These are phyloP conservation scores for Chaetodon trifasciatus DNA, from an alignment of 2,797 vertebrate species.

Conservation along the genomic window DNA sequence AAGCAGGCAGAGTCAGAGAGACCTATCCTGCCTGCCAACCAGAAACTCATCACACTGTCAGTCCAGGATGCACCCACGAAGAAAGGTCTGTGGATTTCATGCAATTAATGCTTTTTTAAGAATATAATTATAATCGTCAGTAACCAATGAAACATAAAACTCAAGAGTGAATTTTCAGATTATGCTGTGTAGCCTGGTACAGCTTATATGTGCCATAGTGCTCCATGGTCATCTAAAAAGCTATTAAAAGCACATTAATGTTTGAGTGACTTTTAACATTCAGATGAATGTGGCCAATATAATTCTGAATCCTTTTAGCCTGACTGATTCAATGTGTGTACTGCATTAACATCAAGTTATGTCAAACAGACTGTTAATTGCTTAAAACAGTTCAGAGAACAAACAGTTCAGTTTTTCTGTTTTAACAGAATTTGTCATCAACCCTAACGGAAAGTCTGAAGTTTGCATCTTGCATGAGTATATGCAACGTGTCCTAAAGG, in stretches of 20 bases:
- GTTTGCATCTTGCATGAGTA: slow-evolving; percentile 99
- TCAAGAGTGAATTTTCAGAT: neutral
- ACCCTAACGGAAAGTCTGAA: slow-evolving; percentile 99
- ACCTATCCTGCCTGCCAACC: slow-evolving; percentile 97
- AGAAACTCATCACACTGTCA: slow-evolving; percentile 98
- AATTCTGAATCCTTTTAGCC: neutral
- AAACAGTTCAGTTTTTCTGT: slow-evolving; percentile 17
- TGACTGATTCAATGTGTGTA: no score
- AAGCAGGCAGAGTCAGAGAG: slow-evolving; percentile 97
- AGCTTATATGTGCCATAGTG: neutral
- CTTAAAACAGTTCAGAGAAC: no score
- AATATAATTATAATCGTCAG: neutral
- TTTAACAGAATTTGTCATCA: slow-evolving; percentile 96
- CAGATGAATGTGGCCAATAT: neutral
- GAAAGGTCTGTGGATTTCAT: slow-evolving; percentile 85
- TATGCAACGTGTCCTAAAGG: slow-evolving; percentile 99
- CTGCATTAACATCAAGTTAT: no score
- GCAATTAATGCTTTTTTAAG: neutral
- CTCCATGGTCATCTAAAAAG: neutral
- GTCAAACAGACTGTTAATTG: no score
- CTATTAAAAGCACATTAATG: neutral
- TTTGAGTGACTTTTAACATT: neutral
- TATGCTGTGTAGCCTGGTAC: neutral
- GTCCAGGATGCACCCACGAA: slow-evolving; percentile 98
- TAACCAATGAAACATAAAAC: neutral